phyloP scores from a whole-genome alignment of 2,113 vertebrate genomes.

The Nothoprocta pentlandii region DNA sequence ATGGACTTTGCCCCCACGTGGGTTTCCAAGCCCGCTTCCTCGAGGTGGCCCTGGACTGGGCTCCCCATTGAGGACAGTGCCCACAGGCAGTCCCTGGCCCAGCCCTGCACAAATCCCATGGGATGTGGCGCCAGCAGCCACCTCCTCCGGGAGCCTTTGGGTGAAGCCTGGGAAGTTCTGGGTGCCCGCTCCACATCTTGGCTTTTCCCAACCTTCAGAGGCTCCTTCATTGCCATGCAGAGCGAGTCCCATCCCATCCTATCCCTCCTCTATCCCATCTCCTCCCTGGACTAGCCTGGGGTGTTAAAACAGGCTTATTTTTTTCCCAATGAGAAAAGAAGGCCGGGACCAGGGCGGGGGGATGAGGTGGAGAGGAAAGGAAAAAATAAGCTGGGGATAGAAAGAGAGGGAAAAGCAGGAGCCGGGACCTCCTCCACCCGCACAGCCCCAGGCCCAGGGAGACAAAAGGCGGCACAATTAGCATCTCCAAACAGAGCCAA shows the following conservation, averaged over 20 bases:
- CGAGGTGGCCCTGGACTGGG: no score
- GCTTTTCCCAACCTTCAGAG: slow-evolving; percentile 8
- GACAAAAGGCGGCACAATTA: slow-evolving; percentile 73
- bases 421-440: slow-evolving; percentile 67
- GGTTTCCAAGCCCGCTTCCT: neutral
- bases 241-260: neutral
- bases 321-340: neutral
- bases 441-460: slow-evolving; percentile 54
- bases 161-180: neutral
- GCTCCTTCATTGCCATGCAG: slow-evolving; percentile 67
- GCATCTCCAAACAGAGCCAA: slow-evolving; percentile 78
- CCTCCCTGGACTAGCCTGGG: neutral
- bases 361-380: no score
- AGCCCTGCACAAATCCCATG: neutral
- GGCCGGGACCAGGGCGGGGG: no score
- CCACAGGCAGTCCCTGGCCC: no score
- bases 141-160: neutral
- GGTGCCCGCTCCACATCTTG: neutral
- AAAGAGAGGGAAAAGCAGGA: slow-evolving; percentile 16
- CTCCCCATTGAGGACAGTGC: no score
- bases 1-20: neutral
- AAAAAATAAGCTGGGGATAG: neutral
- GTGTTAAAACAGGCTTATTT: slow-evolving; percentile 35
- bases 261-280: slow-evolving; percentile 11
- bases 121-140: neutral